These are phyloP conservation scores for Sturnira hondurensis DNA, from an alignment of 2,113 vertebrate species.

Conservation along the genomic window DNA sequence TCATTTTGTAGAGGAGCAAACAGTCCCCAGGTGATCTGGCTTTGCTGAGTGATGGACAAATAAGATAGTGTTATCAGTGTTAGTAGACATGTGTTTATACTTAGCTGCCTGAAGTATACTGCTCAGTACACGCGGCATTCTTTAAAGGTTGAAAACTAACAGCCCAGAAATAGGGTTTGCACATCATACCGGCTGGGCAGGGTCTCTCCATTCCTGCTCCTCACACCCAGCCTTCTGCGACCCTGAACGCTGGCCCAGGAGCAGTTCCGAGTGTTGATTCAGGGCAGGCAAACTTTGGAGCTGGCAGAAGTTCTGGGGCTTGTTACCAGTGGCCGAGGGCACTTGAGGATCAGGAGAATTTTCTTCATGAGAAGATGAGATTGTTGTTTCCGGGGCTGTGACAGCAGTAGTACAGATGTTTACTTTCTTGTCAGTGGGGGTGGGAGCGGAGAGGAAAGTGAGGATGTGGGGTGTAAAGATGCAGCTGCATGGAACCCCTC, in stretches of 20 bases:
- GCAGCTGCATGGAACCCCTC: constrained; percentile 18
- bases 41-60: not conserved
- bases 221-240: not conserved
- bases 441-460: not conserved
- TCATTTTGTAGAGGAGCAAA: constrained; percentile 38
- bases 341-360: constrained; percentile 21
- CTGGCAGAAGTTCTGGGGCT: not conserved
- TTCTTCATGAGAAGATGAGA: constrained; percentile 42
- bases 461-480: not conserved
- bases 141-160: constrained; percentile 33
- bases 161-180: not conserved
- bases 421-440: not conserved
- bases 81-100: constrained; percentile 25
- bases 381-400: constrained; percentile 19
- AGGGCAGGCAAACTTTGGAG: not conserved
- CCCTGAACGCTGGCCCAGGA: not conserved
- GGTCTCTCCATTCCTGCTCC: not conserved
- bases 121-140: not conserved
- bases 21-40: constrained; percentile 48
- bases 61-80: constrained; percentile 52
- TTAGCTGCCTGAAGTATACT: constrained; percentile 38
- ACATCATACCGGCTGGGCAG: rapidly evolving
- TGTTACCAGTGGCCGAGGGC: not conserved
- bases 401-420: constrained; percentile 39
- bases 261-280: not conserved